Conservation (phyloP, 2,113 vertebrate species). For the Siniperca chuatsi region DNA sequence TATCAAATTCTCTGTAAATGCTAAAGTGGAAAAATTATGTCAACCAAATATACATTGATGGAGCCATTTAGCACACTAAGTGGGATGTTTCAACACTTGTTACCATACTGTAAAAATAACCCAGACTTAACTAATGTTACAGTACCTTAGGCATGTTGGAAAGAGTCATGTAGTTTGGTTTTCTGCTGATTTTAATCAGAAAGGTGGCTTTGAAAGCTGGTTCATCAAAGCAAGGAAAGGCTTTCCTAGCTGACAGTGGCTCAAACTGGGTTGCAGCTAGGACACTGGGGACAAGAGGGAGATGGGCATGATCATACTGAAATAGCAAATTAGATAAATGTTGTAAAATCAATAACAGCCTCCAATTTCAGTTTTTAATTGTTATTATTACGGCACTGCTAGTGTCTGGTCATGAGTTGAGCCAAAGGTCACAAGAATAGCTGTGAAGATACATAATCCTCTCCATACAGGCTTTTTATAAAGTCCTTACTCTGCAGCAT, state of each 20-base stretch:
- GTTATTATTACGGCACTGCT: constrained; percentile 5
- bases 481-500: background rate
- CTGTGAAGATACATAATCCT: background rate
- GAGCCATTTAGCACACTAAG: background rate
- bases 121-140: constrained; percentile 17
- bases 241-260: constrained; percentile 91
- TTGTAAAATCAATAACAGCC: background rate
- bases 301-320: constrained; percentile 1
- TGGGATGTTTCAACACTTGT: constrained; percentile 3
- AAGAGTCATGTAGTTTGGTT: constrained; percentile 86
- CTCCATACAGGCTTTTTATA: no score
- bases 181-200: constrained; percentile 89
- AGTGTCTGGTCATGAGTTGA: background rate
- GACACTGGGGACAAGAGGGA: constrained; percentile 80
- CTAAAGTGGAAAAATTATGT: background rate
- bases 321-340: background rate
- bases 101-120: background rate
- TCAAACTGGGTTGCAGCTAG: constrained; percentile 98
- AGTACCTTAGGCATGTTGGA: constrained; percentile 97
- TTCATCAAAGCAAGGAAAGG: constrained; percentile 98
- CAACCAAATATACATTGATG: background rate
- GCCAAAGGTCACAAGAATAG: background rate
- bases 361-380: background rate
- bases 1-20: background rate
- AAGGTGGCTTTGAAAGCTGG: constrained; percentile 95